Evolutionary conservation across 1,140 invertebrate genomes (phyloP).

Genomic region (Trachymyrmex cornetzi): DNA sequence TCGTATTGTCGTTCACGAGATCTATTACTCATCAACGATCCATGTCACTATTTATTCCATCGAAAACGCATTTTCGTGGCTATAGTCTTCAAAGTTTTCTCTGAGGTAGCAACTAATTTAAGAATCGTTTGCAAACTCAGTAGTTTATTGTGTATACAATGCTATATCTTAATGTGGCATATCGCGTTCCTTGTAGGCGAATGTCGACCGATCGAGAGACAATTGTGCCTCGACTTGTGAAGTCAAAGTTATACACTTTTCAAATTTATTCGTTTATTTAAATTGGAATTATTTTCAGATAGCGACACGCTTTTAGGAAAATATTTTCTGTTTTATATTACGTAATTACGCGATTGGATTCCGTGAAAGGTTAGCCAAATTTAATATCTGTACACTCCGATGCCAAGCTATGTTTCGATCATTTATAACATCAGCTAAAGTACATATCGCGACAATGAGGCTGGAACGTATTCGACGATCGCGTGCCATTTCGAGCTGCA

Average conservation of each 20-base stretch:
- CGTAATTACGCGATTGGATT: background rate
- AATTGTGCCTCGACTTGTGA: background rate
- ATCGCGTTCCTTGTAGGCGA: background rate
- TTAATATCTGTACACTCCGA: background rate
- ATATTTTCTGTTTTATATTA: background rate
- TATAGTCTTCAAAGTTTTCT: constrained; percentile 56
- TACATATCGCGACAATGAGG: constrained; percentile 47
- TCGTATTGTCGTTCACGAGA: background rate
- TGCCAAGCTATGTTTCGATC: background rate
- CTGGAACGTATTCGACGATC: constrained; percentile 73
- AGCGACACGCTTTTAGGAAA: background rate
- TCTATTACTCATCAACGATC: constrained; percentile 29
- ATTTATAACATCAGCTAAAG: constrained; percentile 21
- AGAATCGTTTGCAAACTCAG: constrained; percentile 48
- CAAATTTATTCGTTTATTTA: background rate
- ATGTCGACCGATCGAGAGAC: constrained; percentile 13
- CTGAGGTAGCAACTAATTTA: constrained; percentile 39
- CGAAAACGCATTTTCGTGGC: background rate
- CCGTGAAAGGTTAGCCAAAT: background rate
- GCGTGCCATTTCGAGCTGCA: constrained; percentile 82
- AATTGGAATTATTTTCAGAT: background rate
- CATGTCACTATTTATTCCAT: constrained; percentile 12
- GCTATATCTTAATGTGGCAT: constrained; percentile 54
- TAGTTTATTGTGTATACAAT: constrained; percentile 26
- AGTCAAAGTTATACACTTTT: background rate